Evolutionary conservation across 2,113 vertebrate species (phyloP).

Genomic region (Lontra canadensis): DNA sequence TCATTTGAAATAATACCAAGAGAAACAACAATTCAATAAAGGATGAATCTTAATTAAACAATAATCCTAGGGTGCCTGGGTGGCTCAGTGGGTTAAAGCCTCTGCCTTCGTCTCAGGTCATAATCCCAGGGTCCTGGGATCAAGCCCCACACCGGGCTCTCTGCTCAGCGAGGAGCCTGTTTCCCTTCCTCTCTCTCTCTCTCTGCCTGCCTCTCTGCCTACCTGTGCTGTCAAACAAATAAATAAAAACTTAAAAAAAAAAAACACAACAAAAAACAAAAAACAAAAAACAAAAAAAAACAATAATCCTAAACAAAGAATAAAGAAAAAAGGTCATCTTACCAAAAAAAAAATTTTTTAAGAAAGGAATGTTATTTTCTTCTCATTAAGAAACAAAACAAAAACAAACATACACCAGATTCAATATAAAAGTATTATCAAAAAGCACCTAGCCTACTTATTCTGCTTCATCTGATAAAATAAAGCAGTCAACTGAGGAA

Average conservation of each 20-base stretch:
- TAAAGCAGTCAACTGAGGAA: neutral
- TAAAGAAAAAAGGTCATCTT: neutral
- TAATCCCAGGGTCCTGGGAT: too few species aligned
- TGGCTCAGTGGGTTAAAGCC: too few species aligned
- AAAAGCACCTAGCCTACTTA: neutral
- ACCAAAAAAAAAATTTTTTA: neutral
- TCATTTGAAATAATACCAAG: conserved; percentile 1
- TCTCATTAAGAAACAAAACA: neutral
- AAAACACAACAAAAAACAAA: too few species aligned
- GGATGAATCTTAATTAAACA: conserved; percentile 12
- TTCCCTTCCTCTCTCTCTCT: too few species aligned
- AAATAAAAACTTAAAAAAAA: too few species aligned
- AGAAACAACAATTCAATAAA: conserved; percentile 16
- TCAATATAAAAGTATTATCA: neutral
- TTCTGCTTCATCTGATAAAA: neutral
- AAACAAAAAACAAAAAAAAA: too few species aligned
- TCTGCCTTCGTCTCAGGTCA: too few species aligned
- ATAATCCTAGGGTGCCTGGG: too few species aligned
- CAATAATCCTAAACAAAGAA: neutral
- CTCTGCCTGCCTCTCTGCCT: too few species aligned
- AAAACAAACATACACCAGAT: neutral
- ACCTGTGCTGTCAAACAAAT: too few species aligned
- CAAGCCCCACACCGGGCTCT: too few species aligned
- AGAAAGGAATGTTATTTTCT: neutral
- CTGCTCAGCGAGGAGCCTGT: too few species aligned